Conservation (phyloP, 1,140 invertebrate genomes). For the Cydia pomonella region DNA sequence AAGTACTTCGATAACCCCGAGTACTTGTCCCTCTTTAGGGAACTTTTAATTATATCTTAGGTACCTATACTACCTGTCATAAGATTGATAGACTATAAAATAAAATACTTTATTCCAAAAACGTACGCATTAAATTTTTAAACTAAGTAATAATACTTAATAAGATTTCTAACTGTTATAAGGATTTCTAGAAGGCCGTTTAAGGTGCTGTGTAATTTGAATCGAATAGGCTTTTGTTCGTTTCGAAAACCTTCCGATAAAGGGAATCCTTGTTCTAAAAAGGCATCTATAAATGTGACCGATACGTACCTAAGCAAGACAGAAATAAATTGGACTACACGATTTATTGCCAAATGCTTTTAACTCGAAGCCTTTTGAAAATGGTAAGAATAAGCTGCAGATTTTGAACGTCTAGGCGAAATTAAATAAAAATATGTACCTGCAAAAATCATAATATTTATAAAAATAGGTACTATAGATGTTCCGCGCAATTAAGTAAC, state of each 20-base stretch:
- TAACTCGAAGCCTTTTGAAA: constrained; percentile 48
- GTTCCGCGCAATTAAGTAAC: too few species aligned
- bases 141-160: constrained; percentile 33
- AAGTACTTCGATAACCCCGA: too few species aligned
- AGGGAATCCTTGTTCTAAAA: constrained; percentile 50
- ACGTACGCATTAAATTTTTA: too few species aligned
- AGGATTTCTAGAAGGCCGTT: constrained; percentile 37
- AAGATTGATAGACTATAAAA: too few species aligned
- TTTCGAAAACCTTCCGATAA: constrained; percentile 53
- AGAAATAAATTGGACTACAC: constrained; percentile 58
- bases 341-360: constrained; percentile 67
- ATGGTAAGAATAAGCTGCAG: constrained; percentile 37
- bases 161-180: constrained; percentile 32
- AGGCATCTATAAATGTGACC: constrained; percentile 57
- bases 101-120: too few species aligned
- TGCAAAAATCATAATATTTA: not conserved
- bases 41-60: too few species aligned
- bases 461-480: too few species aligned
- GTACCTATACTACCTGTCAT: too few species aligned
- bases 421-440: not conserved
- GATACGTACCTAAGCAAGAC: constrained; percentile 54
- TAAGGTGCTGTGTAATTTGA: constrained; percentile 49
- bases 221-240: constrained; percentile 56
- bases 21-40: too few species aligned
- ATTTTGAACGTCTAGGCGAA: not conserved